These are phyloP conservation scores for Lysandra coridon DNA, from an alignment of 2,888 invertebrate species.

Conservation along the genomic window DNA sequence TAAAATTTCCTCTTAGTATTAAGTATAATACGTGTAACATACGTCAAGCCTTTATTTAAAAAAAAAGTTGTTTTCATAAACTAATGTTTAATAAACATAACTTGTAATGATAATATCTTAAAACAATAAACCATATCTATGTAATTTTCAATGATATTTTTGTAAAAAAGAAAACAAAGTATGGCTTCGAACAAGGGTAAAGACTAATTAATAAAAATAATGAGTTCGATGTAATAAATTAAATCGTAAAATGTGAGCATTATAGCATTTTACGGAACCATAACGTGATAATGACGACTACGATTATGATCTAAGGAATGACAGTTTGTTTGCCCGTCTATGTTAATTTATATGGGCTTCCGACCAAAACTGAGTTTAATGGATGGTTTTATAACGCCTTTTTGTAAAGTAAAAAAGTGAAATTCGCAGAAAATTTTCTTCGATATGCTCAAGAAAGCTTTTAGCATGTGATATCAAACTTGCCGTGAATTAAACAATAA, in stretches of 20 bases:
- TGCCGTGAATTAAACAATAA: too few relatives aligned
- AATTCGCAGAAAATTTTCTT: background rate
- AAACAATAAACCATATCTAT: background rate
- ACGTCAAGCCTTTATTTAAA: too few relatives aligned
- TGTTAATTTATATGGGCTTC: background rate
- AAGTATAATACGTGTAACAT: too few relatives aligned
- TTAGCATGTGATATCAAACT: too few relatives aligned
- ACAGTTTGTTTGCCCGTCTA: conserved; percentile 11
- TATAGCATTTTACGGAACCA: background rate
- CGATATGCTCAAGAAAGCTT: too few relatives aligned
- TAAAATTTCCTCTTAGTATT: too few relatives aligned
- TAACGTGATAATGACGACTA: conserved; percentile 9
- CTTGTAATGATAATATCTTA: background rate
- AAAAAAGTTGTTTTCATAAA: too few relatives aligned
- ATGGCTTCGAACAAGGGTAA: background rate
- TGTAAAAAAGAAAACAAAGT: background rate
- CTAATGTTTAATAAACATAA: too few relatives aligned
- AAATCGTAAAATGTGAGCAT: background rate
- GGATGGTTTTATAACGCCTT: background rate
- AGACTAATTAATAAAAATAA: conserved; percentile 17
- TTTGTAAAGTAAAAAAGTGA: background rate
- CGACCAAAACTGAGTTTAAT: background rate
- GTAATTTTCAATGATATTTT: background rate
- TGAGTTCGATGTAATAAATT: conserved; percentile 2
- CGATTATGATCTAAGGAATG: background rate